These are phyloP conservation scores for Pseudorhiza aurosa DNA, from an alignment of 30 jellyfish, hydroid and myxozoan species.

Conservation along the genomic window DNA sequence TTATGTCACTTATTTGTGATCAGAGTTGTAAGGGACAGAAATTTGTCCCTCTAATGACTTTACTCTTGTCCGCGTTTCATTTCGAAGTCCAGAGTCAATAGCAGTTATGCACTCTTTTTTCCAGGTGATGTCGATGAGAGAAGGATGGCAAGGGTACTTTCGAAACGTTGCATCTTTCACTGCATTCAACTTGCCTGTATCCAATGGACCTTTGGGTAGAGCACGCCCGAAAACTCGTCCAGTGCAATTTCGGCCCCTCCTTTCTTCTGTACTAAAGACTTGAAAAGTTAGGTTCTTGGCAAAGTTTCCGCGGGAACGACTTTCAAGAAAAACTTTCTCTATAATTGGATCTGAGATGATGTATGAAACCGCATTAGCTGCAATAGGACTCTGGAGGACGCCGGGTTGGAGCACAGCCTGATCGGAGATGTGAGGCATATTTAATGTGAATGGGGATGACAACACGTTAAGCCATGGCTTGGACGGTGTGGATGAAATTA, in stretches of 20 bases:
- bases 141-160: constrained; percentile 90
- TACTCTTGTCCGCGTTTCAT: constrained; percentile 83
- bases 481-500: constrained; percentile 62
- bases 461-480: constrained; percentile 60
- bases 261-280: constrained; percentile 80
- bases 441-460: constrained; percentile 59
- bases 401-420: constrained; percentile 48
- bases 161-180: constrained; percentile 94
- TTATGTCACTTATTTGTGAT: too few relatives aligned
- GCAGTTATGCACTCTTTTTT: constrained; percentile 96
- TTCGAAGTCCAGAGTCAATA: constrained; percentile 92
- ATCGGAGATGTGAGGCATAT: constrained; percentile 56
- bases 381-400: constrained; percentile 60
- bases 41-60: constrained; percentile 60
- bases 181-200: constrained; percentile 72
- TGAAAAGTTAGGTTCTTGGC: constrained; percentile 93
- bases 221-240: constrained; percentile 97
- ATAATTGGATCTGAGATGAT: constrained; percentile 51
- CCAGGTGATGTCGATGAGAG: constrained; percentile 91
- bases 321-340: constrained; percentile 78
- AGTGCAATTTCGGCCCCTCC: constrained; percentile 94
- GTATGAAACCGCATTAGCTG: constrained; percentile 53
- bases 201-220: constrained; percentile 89
- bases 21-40: constrained; percentile 25
- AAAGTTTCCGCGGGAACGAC: constrained; percentile 96